A percentile compares a stretch with the other conserved stretches of the same genome.
Evolutionary conservation across 2,113 vertebrate genomes (phyloP).

Genomic region (Festucalex cinctus): DNA sequence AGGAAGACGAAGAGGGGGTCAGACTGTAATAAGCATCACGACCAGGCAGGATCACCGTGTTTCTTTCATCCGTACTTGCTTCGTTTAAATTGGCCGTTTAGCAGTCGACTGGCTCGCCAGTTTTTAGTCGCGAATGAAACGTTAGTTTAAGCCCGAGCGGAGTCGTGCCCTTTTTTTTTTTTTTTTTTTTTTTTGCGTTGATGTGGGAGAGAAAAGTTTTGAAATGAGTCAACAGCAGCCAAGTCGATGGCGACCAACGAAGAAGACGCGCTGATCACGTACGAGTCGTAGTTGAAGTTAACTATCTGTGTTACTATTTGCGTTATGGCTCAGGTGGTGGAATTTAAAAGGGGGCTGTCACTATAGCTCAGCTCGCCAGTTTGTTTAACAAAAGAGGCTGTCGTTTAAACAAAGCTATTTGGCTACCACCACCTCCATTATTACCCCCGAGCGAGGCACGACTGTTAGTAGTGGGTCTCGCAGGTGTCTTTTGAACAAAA

Average conservation of each 20-base stretch:
- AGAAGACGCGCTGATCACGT: not conserved
- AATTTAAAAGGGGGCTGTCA: constrained; percentile 39
- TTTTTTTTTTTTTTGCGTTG: constrained; percentile 3
- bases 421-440: not conserved
- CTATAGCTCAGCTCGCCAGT: constrained; percentile 36
- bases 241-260: constrained; percentile 31
- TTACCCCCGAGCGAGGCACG: not conserved
- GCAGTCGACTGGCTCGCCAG: not conserved
- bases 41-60: constrained; percentile 34
- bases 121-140: not conserved
- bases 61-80: constrained; percentile 42
- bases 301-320: constrained; percentile 13
- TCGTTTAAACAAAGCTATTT: not conserved
- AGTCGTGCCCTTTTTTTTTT: too few relatives aligned
- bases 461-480: not conserved
- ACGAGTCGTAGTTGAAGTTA: not conserved
- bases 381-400: constrained; percentile 11
- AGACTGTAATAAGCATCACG: constrained; percentile 60
- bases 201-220: constrained; percentile 58
- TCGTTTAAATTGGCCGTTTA: constrained; percentile 2
- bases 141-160: not conserved
- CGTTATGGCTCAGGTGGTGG: constrained; percentile 46
- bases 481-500: constrained; percentile 46
- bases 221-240: constrained; percentile 41
- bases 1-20: constrained; percentile 51